These are phyloP conservation scores for Pherbina coryleti DNA, from an alignment of 2,888 invertebrate genomes.

Conservation along the genomic window DNA sequence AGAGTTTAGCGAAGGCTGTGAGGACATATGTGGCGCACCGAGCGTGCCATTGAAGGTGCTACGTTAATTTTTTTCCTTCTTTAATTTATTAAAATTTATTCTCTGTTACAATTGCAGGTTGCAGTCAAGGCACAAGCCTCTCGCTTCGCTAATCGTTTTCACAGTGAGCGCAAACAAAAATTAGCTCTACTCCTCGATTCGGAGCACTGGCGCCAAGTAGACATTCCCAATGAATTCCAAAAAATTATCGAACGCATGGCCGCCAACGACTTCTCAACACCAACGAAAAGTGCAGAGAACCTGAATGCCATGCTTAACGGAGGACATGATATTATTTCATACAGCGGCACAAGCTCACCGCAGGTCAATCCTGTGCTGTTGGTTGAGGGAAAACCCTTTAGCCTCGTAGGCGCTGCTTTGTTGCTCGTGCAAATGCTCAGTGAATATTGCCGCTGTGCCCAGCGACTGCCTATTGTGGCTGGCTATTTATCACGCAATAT, in stretches of 20 bases:
- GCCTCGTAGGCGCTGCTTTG: conserved; percentile 85
- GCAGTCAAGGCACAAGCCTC: conserved; percentile 90
- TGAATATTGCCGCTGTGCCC: conserved; percentile 89
- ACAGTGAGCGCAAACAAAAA: conserved; percentile 88
- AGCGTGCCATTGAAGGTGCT: conserved; percentile 82
- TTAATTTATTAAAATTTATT: not conserved
- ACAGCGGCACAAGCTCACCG: conserved; percentile 45
- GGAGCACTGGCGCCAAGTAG: conserved; percentile 94
- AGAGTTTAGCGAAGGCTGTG: conserved; percentile 82
- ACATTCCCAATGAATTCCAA: conserved; percentile 92
- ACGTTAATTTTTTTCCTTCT: not conserved
- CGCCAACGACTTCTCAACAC: conserved; percentile 64
- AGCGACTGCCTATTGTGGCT: conserved; percentile 83
- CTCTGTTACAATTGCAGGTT: conserved; percentile 59
- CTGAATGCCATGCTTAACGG: conserved; percentile 64
- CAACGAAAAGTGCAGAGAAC: conserved; percentile 47
- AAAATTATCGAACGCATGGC: conserved; percentile 81
- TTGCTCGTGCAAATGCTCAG: conserved; percentile 90
- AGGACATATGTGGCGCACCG: conserved; percentile 79
- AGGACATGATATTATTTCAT: not conserved
- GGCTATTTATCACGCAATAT: conserved; percentile 86
- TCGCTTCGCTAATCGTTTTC: conserved; percentile 91
- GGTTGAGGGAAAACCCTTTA: conserved; percentile 80
- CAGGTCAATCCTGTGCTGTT: conserved; percentile 74
- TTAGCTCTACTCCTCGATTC: conserved; percentile 86